Conservation (phyloP, 35 echinoderm and acorn worm genomes). For the Strongylocentrotus purpuratus region DNA sequence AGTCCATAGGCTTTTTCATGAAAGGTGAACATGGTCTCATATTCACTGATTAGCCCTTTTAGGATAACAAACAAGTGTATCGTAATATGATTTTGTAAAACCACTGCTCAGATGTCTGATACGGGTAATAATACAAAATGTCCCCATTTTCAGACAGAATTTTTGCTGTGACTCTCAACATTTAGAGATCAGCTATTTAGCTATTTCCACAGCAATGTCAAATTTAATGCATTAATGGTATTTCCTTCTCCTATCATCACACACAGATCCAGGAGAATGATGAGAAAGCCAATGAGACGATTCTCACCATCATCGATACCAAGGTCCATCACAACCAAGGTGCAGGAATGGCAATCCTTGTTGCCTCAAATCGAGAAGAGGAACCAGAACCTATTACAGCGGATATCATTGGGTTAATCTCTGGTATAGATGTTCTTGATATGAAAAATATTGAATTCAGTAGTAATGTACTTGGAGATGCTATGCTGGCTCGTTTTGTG, state of each 20-base stretch:
- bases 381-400: neutral
- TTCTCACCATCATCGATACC: neutral
- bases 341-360: neutral
- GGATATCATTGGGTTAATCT: neutral
- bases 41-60: too few relatives aligned
- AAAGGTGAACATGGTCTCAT: too few relatives aligned
- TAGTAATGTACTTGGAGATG: neutral
- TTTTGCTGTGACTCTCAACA: too few relatives aligned
- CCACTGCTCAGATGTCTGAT: too few relatives aligned
- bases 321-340: neutral
- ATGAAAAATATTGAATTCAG: neutral
- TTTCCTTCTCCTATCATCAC: neutral
- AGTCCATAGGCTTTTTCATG: too few relatives aligned
- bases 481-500: neutral
- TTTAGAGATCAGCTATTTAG: too few relatives aligned
- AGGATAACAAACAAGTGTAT: too few relatives aligned
- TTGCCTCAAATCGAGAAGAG: neutral
- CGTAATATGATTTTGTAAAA: too few relatives aligned
- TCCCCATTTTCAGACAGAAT: too few relatives aligned
- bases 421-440: neutral
- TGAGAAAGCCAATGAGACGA: neutral
- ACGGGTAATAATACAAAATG: too few relatives aligned
- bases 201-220: too few relatives aligned
- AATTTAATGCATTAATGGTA: too few relatives aligned
- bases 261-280: conserved; percentile 18